Evolutionary conservation across 2,797 vertebrate genomes (phyloP).

Genomic region (Syngnathus rostellatus): DNA sequence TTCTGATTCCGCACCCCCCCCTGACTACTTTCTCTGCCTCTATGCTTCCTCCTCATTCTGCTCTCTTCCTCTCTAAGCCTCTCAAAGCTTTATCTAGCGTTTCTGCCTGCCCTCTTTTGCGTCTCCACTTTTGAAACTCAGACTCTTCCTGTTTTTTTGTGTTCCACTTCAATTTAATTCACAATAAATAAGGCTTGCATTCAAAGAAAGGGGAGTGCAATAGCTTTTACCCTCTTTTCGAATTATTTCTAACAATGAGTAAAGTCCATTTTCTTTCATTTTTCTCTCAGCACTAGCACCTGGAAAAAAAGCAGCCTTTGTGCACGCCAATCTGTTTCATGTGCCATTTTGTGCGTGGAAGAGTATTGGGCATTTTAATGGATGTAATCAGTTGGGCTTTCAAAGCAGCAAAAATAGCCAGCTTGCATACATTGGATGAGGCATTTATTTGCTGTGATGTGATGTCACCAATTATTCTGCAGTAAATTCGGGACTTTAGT

Average conservation of each 20-base stretch:
- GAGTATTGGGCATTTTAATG: constrained; percentile 15
- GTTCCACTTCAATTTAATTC: constrained; percentile 57
- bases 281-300: constrained; percentile 3
- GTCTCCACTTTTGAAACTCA: constrained; percentile 48
- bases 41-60: constrained; percentile 53
- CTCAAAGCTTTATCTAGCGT: constrained; percentile 46
- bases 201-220: constrained; percentile 25
- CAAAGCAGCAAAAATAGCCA: constrained; percentile 8
- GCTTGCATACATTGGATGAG: not conserved
- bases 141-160: constrained; percentile 43
- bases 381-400: constrained; percentile 28
- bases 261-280: constrained; percentile 46
- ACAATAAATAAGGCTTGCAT: constrained; percentile 51
- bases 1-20: constrained; percentile 51
- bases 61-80: constrained; percentile 54
- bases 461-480: not conserved
- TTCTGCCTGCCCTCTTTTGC: constrained; percentile 43
- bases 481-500: not conserved
- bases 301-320: constrained; percentile 32
- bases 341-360: constrained; percentile 26
- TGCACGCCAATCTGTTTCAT: constrained; percentile 33
- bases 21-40: constrained; percentile 43
- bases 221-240: constrained; percentile 15
- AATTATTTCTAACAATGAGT: constrained; percentile 41
- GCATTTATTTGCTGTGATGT: not conserved